Conservation (phyloP, 2,888 invertebrate species). For the Sylvicola cinctus region DNA sequence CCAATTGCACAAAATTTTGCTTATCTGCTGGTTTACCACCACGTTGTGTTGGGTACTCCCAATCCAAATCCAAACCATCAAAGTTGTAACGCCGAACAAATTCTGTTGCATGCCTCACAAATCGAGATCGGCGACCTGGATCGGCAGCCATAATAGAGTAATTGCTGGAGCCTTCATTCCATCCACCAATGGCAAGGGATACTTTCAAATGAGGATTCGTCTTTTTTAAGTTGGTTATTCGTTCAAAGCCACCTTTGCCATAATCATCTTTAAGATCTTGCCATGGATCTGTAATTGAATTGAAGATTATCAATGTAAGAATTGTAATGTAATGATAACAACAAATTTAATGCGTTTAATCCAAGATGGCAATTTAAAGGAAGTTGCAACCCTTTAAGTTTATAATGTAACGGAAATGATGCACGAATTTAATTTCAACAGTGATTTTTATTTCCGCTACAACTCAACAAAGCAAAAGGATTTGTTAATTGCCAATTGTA, state of each 20-base stretch:
- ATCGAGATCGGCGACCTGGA: constrained; percentile 36
- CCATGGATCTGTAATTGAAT: constrained; percentile 39
- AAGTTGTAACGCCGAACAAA: constrained; percentile 31
- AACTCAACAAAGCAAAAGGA: too few species aligned
- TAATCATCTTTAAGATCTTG: constrained; percentile 55
- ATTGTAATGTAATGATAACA: neutral
- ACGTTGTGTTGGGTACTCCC: constrained; percentile 67
- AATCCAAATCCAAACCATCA: constrained; percentile 34
- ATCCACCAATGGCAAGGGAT: constrained; percentile 68
- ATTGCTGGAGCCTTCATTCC: constrained; percentile 71
- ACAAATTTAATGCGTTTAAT: too few species aligned
- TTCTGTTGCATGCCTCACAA: constrained; percentile 45
- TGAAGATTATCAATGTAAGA: neutral
- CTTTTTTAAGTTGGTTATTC: constrained; percentile 41
- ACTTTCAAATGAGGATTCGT: constrained; percentile 51
- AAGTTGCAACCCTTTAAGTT: too few species aligned
- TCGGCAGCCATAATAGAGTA: constrained; percentile 49
- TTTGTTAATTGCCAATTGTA: too few species aligned
- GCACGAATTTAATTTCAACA: too few species aligned
- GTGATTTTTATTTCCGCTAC: too few species aligned
- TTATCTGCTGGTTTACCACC: constrained; percentile 56
- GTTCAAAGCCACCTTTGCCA: constrained; percentile 49
- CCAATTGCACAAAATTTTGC: constrained; percentile 52
- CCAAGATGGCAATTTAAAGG: too few species aligned
- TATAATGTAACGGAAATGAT: too few species aligned